Evolutionary conservation across 2,888 invertebrate species (phyloP), one percentile per base, ranked within the genome.

Genomic region (Gymnocheta viridis): DNA sequence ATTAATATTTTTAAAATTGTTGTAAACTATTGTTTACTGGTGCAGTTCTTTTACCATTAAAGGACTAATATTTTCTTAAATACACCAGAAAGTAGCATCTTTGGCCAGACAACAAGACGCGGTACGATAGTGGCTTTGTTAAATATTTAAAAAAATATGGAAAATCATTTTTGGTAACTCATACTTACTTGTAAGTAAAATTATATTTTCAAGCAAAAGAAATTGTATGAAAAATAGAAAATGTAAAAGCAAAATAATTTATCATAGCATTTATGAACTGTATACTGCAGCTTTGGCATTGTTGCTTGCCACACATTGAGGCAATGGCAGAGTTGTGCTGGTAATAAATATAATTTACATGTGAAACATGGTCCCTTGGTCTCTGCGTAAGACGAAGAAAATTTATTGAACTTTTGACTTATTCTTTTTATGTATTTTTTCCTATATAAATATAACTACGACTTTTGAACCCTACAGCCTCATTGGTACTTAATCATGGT

Each of bases 401-500:
- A 80, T 77, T 80, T 74, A 67, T 67, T 74, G 73, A 81, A 74
- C 67, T 64, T 76, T 76, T 66, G 51, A 64, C 51, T 54, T 64
- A 29, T 56, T 35, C n/a, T n/a, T 24, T 35, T 32, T n/a, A n/a
- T n/a, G 9, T 24, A 14, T 17, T 2, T 29, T 56, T 32, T 12
- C 44, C 12, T 17, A 7, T 56, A 47, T n/a, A n/a, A n/a, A n/a
- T 32, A 56, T 67, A 76, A 80, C 14, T 67, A 77, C 60, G 80
- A 83, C 83, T 67, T 77, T 72, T 77, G 54, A 77, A 47, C 72
- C 77, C 83, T 44, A 56, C 76, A 80, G 80, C 38, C 72, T 67
- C 67, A 60, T 80, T 72, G 80, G 60, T 80, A 83, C 76, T 83
- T 83, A 83, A 83, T 83, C 80, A 80, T 83, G 66, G 10, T 47